Conservation (phyloP, 2,113 vertebrate species). For the Sporophila hypoxantha region DNA sequence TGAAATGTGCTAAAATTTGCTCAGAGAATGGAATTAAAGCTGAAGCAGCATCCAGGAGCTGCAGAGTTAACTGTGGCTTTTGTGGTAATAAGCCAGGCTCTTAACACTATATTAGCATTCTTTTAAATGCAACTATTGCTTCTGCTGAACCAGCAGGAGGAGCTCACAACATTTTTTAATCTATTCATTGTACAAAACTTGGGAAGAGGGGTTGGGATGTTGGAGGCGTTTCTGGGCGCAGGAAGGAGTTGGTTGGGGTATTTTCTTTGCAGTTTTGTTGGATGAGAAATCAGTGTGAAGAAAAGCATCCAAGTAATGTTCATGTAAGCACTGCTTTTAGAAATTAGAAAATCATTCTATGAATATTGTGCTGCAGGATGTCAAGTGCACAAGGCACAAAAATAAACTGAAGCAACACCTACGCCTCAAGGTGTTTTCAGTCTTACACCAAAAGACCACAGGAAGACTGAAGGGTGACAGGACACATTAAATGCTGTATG, state of each 20-base stretch:
- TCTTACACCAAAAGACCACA: not conserved
- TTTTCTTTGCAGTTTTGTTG: not conserved
- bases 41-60: constrained; percentile 19
- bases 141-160: constrained; percentile 39
- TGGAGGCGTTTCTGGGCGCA: not conserved
- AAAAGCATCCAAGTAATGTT: not conserved
- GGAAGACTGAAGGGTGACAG: not conserved
- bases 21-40: constrained; percentile 12
- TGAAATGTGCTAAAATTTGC: not conserved
- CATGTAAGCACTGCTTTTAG: not conserved
- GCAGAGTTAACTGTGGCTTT: constrained; percentile 11
- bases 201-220: not conserved
- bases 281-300: not conserved
- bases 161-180: constrained; percentile 43
- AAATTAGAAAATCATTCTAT: not conserved
- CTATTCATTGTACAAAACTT: constrained; percentile 14
- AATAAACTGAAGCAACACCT: not conserved
- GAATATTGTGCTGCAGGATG: not conserved
- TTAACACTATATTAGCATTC: constrained; percentile 3
- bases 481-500: not conserved
- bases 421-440: not conserved
- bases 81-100: constrained; percentile 5
- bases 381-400: not conserved
- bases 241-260: not conserved
- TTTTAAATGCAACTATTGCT: not conserved